Evolutionary conservation across 1,140 invertebrate genomes (phyloP), one percentile per base, ranked within the genome.

Genomic region (Homalodisca vitripennis): DNA sequence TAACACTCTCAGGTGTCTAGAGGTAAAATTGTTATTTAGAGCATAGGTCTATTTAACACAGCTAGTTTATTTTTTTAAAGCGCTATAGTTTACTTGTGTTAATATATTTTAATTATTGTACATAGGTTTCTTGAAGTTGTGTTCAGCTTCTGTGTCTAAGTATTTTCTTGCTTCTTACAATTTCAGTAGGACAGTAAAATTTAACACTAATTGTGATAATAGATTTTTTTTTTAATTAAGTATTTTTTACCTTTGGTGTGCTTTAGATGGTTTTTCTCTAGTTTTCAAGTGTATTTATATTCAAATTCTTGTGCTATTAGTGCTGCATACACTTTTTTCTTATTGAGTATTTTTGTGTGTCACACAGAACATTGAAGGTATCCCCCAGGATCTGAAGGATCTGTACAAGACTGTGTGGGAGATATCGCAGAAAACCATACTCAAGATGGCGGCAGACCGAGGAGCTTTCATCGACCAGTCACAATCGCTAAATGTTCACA

Each of bases 351-450:
- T 12, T 22, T 53, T 53, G 12, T 53, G 12, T 73, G 75, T 67
- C 69, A 76, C 79, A 47, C 75, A 98, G 86, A 87, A 90, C 72
- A 95, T 99, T 74, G 87, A 89, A 22, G 82, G 81, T 47, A 97
- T 99, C 77, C 97, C 98, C 0, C 84, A 91, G 71, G 87, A 98
- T 69, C 82, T 99, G 14, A 95, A 97, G 78, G 85, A 87, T 10
- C 83, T 99, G 3, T 99, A 99, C 79, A 98, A 98, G 82, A 99
- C 98, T 1, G 96, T 98, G 0, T 99, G 98, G 98, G 98, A 99
- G 82, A 95, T 99, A 65, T 89, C 94, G 0, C 97, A 99, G 69
- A 98, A 96, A 78, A 87, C 86, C 2, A 88, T 98, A 1, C 88
- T 99, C 32, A 89, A 98, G 79, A 99, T 99, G 98, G 95, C 98